These are phyloP conservation scores for Noctua janthina DNA, from an alignment of 2,888 invertebrate species.

Conservation along the genomic window DNA sequence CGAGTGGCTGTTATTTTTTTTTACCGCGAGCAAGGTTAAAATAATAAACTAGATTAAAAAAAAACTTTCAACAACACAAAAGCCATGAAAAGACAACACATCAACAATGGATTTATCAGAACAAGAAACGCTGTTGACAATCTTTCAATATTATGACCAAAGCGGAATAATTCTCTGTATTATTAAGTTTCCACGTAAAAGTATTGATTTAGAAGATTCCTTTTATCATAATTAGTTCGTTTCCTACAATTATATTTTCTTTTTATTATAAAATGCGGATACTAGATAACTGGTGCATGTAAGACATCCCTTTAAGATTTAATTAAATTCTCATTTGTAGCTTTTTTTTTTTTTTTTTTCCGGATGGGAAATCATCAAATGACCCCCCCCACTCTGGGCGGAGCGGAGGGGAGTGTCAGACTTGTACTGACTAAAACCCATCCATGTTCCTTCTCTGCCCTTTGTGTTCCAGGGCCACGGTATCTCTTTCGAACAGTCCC, in stretches of 20 bases:
- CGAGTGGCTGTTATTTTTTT: no score
- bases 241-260: background rate
- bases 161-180: background rate
- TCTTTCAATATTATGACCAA: background rate
- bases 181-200: background rate
- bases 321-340: constrained; percentile 21
- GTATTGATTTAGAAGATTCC: background rate
- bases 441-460: no score
- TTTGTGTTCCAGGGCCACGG: no score
- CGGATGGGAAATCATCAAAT: no score
- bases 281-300: constrained; percentile 4
- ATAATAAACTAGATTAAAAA: background rate
- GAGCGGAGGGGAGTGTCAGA: no score
- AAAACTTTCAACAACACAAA: background rate
- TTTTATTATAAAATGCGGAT: constrained; percentile 14
- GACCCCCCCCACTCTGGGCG: no score
- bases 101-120: constrained; percentile 7
- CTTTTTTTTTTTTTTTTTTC: no score
- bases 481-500: no score
- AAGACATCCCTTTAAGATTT: constrained; percentile 23
- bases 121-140: background rate
- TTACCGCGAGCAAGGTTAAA: no score
- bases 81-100: background rate
- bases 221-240: constrained; percentile 9
- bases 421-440: no score